Conservation (phyloP, 2,888 invertebrate genomes). For the Norana najaformis region DNA sequence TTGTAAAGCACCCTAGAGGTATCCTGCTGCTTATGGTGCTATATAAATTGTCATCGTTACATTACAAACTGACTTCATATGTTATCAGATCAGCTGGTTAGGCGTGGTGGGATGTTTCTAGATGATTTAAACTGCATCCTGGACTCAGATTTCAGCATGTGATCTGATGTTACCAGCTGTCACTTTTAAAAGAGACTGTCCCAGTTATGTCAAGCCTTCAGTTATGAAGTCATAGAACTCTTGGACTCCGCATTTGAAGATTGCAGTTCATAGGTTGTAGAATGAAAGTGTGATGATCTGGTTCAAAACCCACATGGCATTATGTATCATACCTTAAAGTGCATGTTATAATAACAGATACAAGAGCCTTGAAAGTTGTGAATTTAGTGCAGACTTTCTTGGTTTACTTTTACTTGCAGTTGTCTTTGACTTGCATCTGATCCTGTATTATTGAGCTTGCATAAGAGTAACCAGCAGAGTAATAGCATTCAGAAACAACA, state of each 20-base stretch:
- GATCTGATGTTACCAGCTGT: neutral
- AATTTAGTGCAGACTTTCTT: neutral
- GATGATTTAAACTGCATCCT: no score
- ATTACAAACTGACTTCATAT: neutral
- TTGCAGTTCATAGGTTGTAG: neutral
- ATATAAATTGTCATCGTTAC: no score
- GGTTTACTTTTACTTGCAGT: neutral
- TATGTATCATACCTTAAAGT: no score
- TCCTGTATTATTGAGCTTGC: no score
- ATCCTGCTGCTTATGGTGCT: no score
- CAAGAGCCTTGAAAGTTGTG: no score
- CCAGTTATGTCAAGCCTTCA: neutral
- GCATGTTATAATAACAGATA: no score
- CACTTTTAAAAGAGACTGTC: neutral
- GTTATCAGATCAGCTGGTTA: no score
- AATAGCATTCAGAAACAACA: no score
- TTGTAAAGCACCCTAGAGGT: no score
- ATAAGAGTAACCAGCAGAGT: no score
- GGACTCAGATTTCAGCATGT: conserved; percentile 5
- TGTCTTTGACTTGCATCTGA: neutral
- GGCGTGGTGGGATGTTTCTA: neutral
- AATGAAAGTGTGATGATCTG: neutral
- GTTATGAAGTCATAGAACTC: neutral
- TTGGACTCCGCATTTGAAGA: neutral
- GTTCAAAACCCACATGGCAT: no score